Conservation (phyloP, 2,113 vertebrate species). For the Ophiodon elongatus region DNA sequence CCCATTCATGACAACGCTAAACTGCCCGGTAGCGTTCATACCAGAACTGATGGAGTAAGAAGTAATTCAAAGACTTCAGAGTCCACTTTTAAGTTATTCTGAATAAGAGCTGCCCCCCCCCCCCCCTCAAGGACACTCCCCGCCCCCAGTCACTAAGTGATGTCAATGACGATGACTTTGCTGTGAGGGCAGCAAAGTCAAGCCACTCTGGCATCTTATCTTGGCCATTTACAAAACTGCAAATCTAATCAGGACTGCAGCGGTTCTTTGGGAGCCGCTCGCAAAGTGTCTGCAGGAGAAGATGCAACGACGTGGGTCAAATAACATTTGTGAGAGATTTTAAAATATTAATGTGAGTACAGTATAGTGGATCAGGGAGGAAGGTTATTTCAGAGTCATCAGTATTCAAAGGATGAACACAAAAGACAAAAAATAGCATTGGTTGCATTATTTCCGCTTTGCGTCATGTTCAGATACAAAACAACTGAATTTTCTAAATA, state of each 20-base stretch:
- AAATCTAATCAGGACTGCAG: conserved; percentile 38
- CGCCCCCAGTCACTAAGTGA: not conserved
- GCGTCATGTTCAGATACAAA: not conserved
- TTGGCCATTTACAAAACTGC: conserved; percentile 38
- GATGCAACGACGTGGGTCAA: not conserved
- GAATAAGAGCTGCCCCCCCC: not conserved
- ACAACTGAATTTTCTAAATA: not conserved
- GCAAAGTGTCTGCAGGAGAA: conserved; percentile 30
- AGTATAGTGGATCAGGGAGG: not conserved
- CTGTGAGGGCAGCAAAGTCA: conserved; percentile 1
- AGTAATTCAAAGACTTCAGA: not conserved
- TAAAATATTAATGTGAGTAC: not conserved
- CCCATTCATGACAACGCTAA: not conserved
- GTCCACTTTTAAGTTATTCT: not conserved
- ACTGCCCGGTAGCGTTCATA: not conserved
- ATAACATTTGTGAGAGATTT: conserved; percentile 21
- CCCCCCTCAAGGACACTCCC: conserved; percentile 25
- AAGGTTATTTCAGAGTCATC: not conserved
- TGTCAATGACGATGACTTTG: conserved; percentile 5
- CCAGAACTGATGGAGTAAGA: not conserved
- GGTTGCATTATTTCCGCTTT: conserved; percentile 1
- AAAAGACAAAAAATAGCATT: not conserved
- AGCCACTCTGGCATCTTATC: conserved; percentile 37
- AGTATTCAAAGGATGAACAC: conserved; percentile 8
- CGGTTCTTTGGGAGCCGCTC: conserved; percentile 7